These are phyloP conservation scores for Liolophura sinensis DNA, from an alignment of 1,140 invertebrate genomes.

Conservation along the genomic window DNA sequence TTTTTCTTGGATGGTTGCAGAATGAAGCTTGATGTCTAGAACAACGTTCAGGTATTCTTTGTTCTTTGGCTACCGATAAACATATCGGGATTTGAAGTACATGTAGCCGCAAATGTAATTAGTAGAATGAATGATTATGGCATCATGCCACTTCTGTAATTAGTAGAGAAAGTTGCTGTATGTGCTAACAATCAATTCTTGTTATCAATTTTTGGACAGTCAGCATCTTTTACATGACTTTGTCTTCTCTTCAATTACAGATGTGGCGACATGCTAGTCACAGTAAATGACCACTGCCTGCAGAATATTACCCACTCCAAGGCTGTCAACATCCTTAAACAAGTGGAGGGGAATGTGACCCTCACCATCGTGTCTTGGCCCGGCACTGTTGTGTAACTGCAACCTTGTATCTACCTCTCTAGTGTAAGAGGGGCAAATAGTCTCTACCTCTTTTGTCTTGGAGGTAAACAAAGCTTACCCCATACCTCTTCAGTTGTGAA, in stretches of 20 bases:
- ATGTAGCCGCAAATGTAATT: neutral
- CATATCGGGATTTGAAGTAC: neutral
- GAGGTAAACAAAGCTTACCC: too few species aligned
- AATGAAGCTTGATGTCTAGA: too few species aligned
- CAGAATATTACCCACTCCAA: slow-evolving; percentile 58
- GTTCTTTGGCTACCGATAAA: too few species aligned
- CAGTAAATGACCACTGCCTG: slow-evolving; percentile 61
- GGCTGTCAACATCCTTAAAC: slow-evolving; percentile 59
- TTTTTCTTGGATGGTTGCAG: too few species aligned
- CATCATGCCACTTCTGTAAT: too few species aligned
- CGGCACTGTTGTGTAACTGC: slow-evolving; percentile 52
- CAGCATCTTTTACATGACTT: neutral
- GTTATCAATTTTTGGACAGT: neutral
- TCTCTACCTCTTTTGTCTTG: too few species aligned
- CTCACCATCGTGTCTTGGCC: slow-evolving; percentile 58
- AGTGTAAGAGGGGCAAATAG: too few species aligned
- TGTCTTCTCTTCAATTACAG: slow-evolving; percentile 36
- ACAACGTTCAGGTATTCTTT: too few species aligned
- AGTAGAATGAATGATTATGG: too few species aligned
- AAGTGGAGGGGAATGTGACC: slow-evolving; percentile 45
- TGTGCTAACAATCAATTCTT: slow-evolving; percentile 2
- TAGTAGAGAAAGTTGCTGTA: neutral
- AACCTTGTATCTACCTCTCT: too few species aligned
- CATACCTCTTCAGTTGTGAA: too few species aligned
- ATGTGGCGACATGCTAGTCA: slow-evolving; percentile 63